These are phyloP conservation scores for Esperia sulphurella DNA, from an alignment of 2,888 invertebrate genomes.

Conservation along the genomic window DNA sequence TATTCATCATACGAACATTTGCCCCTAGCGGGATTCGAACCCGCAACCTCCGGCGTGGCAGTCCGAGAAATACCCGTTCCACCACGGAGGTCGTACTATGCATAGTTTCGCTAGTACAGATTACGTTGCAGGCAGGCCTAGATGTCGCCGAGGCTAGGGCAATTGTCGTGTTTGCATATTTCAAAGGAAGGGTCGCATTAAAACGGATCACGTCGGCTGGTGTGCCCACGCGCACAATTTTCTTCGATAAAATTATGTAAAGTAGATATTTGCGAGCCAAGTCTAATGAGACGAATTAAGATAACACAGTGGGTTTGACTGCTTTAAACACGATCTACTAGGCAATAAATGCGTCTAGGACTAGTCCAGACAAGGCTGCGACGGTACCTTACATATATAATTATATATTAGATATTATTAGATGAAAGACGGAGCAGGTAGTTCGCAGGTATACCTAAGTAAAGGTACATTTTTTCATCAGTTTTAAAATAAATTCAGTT, in stretches of 20 bases:
- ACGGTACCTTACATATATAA: conserved; percentile 14
- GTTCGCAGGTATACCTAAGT: too few species aligned
- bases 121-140: conserved; percentile 11
- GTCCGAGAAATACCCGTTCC: too few species aligned
- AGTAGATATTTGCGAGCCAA: conserved; percentile 59
- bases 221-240: conserved; percentile 65
- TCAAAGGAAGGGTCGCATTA: conserved; percentile 59
- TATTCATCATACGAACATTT: too few species aligned
- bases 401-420: conserved; percentile 12
- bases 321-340: conserved; percentile 51
- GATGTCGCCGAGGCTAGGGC: conserved; percentile 20
- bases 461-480: too few species aligned
- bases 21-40: too few species aligned
- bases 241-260: conserved; percentile 72
- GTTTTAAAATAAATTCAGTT: too few species aligned
- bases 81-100: too few species aligned
- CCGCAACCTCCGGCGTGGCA: too few species aligned
- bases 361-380: conserved; percentile 45
- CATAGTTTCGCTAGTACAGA: conserved; percentile 10
- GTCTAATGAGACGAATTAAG: conserved; percentile 70
- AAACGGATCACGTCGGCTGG: conserved; percentile 50
- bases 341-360: conserved; percentile 56
- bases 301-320: conserved; percentile 48
- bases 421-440: neutral
- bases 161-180: conserved; percentile 50